Evolutionary conservation across 2,888 invertebrate genomes (phyloP).

Genomic region (Oxycera nigricornis): DNA sequence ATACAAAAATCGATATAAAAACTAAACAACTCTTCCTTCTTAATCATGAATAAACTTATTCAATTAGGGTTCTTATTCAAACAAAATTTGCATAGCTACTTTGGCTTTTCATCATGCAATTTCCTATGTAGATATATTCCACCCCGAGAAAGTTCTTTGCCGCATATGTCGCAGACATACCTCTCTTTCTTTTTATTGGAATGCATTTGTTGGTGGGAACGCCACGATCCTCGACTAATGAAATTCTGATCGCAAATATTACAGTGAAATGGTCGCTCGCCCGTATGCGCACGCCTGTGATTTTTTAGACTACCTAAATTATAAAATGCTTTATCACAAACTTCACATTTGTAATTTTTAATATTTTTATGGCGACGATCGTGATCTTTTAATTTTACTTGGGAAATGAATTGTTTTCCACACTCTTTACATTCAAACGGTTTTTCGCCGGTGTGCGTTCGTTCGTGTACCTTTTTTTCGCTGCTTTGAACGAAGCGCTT

Average conservation of each 20-base stretch:
- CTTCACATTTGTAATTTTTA: conserved; percentile 53
- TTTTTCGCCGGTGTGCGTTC: conserved; percentile 53
- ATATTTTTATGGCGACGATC: conserved; percentile 55
- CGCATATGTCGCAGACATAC: conserved; percentile 57
- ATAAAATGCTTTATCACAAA: conserved; percentile 54
- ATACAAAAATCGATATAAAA: no score
- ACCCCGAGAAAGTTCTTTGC: conserved; percentile 57
- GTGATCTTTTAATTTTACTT: conserved; percentile 54
- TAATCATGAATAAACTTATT: background rate
- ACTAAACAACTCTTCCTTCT: background rate
- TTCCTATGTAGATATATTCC: conserved; percentile 59
- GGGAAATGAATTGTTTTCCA: conserved; percentile 55
- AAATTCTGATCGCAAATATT: conserved; percentile 54
- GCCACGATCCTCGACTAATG: conserved; percentile 55
- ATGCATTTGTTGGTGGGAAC: conserved; percentile 56
- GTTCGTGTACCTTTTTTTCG: conserved; percentile 53
- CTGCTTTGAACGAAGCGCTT: conserved; percentile 53
- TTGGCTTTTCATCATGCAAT: conserved; percentile 50
- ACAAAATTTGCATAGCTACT: no score
- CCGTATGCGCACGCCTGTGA: conserved; percentile 56
- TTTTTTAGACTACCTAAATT: conserved; percentile 54
- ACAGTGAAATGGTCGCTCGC: conserved; percentile 51
- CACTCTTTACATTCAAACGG: conserved; percentile 56
- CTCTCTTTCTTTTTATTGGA: conserved; percentile 55
- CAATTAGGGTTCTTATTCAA: background rate